phyloP scores from a whole-genome alignment of 2,888 invertebrate species.

The Horisme vitalbata region DNA sequence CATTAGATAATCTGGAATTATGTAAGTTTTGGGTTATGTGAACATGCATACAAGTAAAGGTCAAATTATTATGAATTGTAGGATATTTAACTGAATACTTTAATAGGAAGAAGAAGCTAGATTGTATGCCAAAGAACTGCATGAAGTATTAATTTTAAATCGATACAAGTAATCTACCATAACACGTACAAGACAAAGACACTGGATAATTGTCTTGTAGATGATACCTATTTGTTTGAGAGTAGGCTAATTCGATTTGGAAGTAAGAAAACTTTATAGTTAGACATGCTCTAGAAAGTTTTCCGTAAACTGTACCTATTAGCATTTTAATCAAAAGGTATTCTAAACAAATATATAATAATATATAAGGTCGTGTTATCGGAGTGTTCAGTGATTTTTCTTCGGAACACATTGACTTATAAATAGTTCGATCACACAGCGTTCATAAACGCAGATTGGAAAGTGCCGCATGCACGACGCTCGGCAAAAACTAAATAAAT shows the following conservation, averaged over 20 bases:
- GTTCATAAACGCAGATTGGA: constrained; percentile 51
- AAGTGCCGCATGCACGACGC: constrained; percentile 40
- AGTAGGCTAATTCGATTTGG: too few relatives aligned
- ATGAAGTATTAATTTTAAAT: too few relatives aligned
- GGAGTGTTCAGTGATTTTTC: constrained; percentile 7
- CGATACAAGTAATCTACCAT: too few relatives aligned
- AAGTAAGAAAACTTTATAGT: too few relatives aligned
- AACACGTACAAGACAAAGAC: too few relatives aligned
- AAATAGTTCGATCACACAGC: constrained; percentile 49
- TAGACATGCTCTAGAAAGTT: too few relatives aligned
- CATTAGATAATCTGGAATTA: constrained; percentile 18
- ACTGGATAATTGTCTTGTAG: too few relatives aligned
- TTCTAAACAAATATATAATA: too few relatives aligned
- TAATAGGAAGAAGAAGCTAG: constrained; percentile 17
- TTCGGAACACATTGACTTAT: constrained; percentile 31
- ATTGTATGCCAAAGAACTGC: constrained; percentile 1
- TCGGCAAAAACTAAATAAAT: constrained; percentile 30
- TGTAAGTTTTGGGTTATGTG: constrained; percentile 27
- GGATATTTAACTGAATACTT: constrained; percentile 29
- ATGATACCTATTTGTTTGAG: too few relatives aligned
- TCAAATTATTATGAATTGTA: constrained; percentile 39
- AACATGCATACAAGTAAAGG: constrained; percentile 34
- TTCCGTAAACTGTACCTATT: too few relatives aligned
- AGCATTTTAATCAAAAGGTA: too few relatives aligned
- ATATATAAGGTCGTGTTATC: too few relatives aligned